These are phyloP conservation scores for Diloba caeruleocephala DNA, from an alignment of 2,888 invertebrate species.

Conservation along the genomic window DNA sequence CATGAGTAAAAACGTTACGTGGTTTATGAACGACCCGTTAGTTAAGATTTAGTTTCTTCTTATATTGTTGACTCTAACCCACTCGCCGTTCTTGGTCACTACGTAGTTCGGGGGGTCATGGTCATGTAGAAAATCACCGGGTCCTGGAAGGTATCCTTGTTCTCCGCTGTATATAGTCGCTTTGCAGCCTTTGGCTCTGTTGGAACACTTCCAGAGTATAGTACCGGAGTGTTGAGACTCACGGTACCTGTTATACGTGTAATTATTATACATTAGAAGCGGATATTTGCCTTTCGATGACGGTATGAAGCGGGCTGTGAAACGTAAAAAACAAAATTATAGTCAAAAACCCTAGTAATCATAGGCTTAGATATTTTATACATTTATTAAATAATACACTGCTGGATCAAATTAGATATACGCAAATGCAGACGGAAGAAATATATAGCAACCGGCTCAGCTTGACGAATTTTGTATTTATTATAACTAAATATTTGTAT, in stretches of 20 bases:
- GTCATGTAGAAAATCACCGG: constrained; percentile 15
- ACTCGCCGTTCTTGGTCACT: constrained; percentile 22
- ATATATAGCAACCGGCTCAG: too few relatives aligned
- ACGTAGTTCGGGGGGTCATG: constrained; percentile 40
- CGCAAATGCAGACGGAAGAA: too few relatives aligned
- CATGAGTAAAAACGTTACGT: too few relatives aligned
- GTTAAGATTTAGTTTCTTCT: too few relatives aligned
- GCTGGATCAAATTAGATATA: too few relatives aligned
- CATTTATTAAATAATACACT: too few relatives aligned
- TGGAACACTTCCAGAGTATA: constrained; percentile 48
- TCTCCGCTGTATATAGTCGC: constrained; percentile 28
- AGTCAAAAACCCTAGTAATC: too few relatives aligned
- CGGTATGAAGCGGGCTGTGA: constrained; percentile 42
- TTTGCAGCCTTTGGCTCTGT: constrained; percentile 39
- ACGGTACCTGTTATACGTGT: constrained; percentile 47
- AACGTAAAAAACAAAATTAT: constrained; percentile 17
- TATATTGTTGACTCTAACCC: constrained; percentile 21
- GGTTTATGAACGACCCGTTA: too few relatives aligned
- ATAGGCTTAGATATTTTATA: too few relatives aligned
- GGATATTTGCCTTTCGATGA: constrained; percentile 53
- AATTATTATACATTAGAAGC: constrained; percentile 49
- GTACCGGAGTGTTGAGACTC: constrained; percentile 19
- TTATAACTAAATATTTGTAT: too few relatives aligned
- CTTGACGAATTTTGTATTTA: too few relatives aligned
- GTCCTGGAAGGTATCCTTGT: constrained; percentile 8